Percentiles rank a stretch among this genome's conserved stretches.
phyloP scores from a whole-genome alignment of 2,797 vertebrate genomes.

The Neosilurus mollespiculum region DNA sequence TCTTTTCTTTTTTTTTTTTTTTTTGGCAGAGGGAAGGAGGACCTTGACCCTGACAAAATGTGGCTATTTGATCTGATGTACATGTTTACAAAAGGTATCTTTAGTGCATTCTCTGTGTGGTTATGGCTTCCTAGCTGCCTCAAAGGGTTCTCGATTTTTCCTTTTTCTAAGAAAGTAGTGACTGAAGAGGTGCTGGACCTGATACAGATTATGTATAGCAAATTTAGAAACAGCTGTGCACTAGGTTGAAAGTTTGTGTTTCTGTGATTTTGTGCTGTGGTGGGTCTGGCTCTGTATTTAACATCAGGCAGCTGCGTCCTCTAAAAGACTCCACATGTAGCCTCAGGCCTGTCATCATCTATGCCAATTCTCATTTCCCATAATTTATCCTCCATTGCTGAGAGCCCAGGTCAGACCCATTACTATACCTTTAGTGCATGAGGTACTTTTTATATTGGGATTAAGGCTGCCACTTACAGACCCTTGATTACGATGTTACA shows the following conservation, averaged over 20 bases:
- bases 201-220: conserved; percentile 11
- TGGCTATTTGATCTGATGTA: not conserved
- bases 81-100: not conserved
- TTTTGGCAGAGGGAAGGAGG: not conserved
- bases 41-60: not conserved
- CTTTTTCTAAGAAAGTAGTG: not conserved
- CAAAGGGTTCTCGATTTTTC: conserved; percentile 5
- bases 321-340: conserved; percentile 35
- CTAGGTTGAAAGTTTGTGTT: conserved; percentile 25
- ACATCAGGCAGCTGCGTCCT: conserved; percentile 32
- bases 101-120: not conserved
- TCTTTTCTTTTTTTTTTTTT: not conserved
- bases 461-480: conserved; percentile 1
- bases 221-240: conserved; percentile 20
- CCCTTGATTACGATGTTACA: conserved; percentile 1
- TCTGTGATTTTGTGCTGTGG: conserved; percentile 26
- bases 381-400: conserved; percentile 37
- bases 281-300: conserved; percentile 32
- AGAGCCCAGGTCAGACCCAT: conserved; percentile 38
- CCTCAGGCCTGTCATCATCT: conserved; percentile 28
- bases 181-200: conserved; percentile 9
- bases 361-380: conserved; percentile 39
- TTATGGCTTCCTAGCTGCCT: not conserved
- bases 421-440: conserved; percentile 25
- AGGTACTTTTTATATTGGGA: conserved; percentile 2